Conservation (phyloP, 2,113 vertebrate genomes). For the Lepisosteus osseus region DNA sequence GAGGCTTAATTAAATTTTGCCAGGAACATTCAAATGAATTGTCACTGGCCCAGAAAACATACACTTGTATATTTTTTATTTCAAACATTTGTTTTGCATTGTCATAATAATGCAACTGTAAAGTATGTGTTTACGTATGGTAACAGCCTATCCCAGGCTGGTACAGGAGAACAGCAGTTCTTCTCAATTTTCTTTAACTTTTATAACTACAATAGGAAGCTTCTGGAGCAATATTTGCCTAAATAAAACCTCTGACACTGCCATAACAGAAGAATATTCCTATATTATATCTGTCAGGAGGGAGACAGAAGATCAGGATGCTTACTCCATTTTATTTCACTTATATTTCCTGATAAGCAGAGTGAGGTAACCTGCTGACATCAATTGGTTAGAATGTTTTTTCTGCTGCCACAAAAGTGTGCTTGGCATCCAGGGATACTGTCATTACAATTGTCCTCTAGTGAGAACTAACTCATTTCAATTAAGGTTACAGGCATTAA, state of each 20-base stretch:
- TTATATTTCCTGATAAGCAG: slow-evolving; percentile 1
- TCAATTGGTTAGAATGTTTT: not conserved
- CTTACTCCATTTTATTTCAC: not conserved
- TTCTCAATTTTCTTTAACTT: too few species aligned
- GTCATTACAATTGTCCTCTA: slow-evolving; percentile 28
- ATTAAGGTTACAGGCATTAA: slow-evolving; percentile 32
- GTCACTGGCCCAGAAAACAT: slow-evolving; percentile 23
- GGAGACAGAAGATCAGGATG: not conserved
- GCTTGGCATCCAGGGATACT: slow-evolving; percentile 29
- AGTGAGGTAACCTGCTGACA: not conserved
- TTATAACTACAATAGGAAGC: too few species aligned
- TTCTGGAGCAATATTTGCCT: too few species aligned
- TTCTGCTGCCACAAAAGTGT: slow-evolving; percentile 21
- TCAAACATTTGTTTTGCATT: too few species aligned
- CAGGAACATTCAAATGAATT: slow-evolving; percentile 44
- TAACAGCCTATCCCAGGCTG: too few species aligned
- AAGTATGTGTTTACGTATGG: too few species aligned
- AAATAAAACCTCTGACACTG: too few species aligned
- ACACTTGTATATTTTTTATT: too few species aligned
- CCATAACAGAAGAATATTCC: too few species aligned
- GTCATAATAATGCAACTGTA: too few species aligned
- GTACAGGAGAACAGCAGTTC: too few species aligned
- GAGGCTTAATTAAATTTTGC: slow-evolving; percentile 49
- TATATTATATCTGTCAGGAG: not conserved
- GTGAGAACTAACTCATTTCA: slow-evolving; percentile 49